Conservation (phyloP, 2,888 invertebrate genomes). For the Drosophila paranaensis region DNA sequence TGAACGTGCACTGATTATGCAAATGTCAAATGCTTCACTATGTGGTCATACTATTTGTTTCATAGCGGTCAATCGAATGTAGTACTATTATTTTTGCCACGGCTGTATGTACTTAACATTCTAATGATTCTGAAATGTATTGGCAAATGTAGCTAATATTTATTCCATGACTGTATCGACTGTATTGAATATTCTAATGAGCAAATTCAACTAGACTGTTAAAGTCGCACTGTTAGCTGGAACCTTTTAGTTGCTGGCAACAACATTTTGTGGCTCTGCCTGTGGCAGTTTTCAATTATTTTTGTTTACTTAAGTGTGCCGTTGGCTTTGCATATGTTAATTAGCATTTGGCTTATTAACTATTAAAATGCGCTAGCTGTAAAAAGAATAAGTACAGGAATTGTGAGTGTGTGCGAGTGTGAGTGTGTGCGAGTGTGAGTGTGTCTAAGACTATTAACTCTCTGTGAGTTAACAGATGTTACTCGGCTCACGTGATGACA, state of each 20-base stretch:
- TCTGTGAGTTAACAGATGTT: conserved; percentile 9
- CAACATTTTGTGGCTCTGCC: background rate
- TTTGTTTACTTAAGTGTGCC: background rate
- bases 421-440: no score
- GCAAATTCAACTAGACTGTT: background rate
- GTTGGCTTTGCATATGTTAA: conserved; percentile 3
- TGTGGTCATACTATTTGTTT: no score
- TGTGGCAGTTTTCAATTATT: background rate
- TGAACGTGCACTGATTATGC: no score
- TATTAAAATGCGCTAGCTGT: background rate
- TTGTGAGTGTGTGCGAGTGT: no score
- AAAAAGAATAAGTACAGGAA: background rate
- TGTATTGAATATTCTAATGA: background rate
- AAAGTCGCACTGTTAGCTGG: background rate
- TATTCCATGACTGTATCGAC: background rate
- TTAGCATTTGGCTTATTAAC: conserved; percentile 1
- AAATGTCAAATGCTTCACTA: background rate
- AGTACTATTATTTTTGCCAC: background rate
- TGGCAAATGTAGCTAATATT: background rate
- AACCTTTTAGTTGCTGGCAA: background rate
- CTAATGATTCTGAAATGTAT: background rate
- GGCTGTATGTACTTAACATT: background rate
- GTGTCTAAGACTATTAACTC: conserved; percentile 5
- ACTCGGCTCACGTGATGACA: conserved; percentile 19
- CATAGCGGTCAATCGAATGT: no score